Evolutionary conservation across 92 coral and sea anemone genomes (phyloP).

Genomic region (Parazoanthus atlanticus): DNA sequence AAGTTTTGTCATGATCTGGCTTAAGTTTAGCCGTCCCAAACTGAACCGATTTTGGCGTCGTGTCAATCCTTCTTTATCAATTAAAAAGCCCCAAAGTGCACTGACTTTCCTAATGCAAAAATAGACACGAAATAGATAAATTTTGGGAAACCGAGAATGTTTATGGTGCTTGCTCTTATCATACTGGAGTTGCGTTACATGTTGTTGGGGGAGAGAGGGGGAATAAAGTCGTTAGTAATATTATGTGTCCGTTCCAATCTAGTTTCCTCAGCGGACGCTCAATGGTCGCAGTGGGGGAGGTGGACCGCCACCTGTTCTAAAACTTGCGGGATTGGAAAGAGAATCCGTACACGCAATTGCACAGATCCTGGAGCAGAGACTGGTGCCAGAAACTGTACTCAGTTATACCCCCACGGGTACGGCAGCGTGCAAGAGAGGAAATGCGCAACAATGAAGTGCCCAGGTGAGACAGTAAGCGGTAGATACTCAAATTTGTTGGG

Average conservation of each 20-base stretch:
- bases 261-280: not conserved
- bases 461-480: not conserved
- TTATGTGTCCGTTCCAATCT: not conserved
- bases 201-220: too few relatives aligned
- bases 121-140: too few relatives aligned
- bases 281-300: not conserved
- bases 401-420: not conserved
- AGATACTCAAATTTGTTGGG: too few relatives aligned
- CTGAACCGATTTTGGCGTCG: not conserved
- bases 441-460: not conserved
- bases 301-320: not conserved
- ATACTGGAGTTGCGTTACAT: too few relatives aligned
- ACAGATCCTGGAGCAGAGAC: not conserved
- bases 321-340: not conserved
- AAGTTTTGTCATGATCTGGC: too few relatives aligned
- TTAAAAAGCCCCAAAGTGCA: not conserved
- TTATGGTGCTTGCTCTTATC: too few relatives aligned
- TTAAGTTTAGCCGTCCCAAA: not conserved
- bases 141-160: too few relatives aligned
- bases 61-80: not conserved
- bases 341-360: not conserved
- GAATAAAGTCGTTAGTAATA: too few relatives aligned
- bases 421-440: not conserved
- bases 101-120: too few relatives aligned
- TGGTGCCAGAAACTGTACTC: not conserved